Base-by-base conservation (phyloP, 2,888 invertebrate genomes). In the Yponomeuta malinellus region DNA sequence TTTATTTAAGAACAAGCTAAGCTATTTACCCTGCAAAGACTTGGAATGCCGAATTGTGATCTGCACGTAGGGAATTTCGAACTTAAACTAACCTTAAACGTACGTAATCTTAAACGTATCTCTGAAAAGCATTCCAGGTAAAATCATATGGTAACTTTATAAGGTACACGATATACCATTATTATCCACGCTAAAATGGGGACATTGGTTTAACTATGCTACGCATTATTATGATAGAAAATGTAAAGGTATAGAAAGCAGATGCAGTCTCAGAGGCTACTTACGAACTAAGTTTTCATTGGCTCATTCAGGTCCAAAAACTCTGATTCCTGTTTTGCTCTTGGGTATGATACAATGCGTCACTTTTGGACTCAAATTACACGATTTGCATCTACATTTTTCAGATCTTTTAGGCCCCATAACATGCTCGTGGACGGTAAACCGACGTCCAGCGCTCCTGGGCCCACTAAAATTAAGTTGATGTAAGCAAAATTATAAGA, bases 1-100 rank as follows among this genome's bases (percentile, higher is more conserved):
- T 37, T 66, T 66, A 64, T 59, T 59, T 59, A 70, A 48, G 29
- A 6, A 67, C 63, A 71, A 71, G 71, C 71, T 72, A 72, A 64
- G 63, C 70, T 63, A 67, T 68, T 15, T 70, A 73, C 73, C 73
- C 73, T 73, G 73, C 71, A 63, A 63, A 52, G 48, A 65, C 71
- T 66, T 73, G 73, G 73, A 69, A 70, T 68, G 73, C 72, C 31
- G 64, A 71, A 71, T 71, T 68, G 71, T 72, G 71, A 72, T 73
- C 71, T 71, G 71, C 33, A 29, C 9, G 65, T 33, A 8, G 29
- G 65, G 12, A 31, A 29, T 65, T 29, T 65, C 4, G 33, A 33
- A 65, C 5, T n/a, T 29, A 31, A 6, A n/a, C 29, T 29, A 5
- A 10, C 10, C n/a, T 59, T 59, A 59, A 15, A 33, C 5, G 33